phyloP scores from a whole-genome alignment of 2,888 invertebrate species.

The Emesis russula region DNA sequence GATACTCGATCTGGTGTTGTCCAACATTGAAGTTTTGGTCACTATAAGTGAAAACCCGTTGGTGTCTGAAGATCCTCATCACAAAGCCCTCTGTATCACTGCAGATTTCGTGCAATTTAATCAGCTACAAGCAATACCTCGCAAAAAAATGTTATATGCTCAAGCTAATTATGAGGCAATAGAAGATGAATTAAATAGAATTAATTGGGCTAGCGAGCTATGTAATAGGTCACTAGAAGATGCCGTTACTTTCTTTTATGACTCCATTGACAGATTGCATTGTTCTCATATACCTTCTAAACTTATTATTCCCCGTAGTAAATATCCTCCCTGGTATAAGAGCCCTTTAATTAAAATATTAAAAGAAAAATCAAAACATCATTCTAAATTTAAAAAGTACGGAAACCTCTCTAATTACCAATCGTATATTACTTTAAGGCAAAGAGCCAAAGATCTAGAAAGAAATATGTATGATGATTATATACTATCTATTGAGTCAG shows the following conservation, averaged over 20 bases:
- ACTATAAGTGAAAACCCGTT: background rate
- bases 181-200: background rate
- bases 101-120: too few species aligned
- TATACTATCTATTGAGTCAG: background rate
- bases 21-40: background rate
- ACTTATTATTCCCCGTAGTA: background rate
- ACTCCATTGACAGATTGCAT: background rate
- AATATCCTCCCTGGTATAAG: conserved; percentile 24
- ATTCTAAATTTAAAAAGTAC: background rate
- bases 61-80: background rate
- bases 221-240: background rate
- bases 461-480: background rate
- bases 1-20: background rate
- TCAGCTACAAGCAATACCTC: too few species aligned
- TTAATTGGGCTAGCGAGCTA: background rate
- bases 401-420: background rate
- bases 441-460: background rate
- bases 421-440: background rate
- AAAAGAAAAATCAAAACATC: background rate
- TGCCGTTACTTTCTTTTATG: background rate
- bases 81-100: background rate
- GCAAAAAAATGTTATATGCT: too few species aligned
- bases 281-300: background rate
- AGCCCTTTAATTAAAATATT: background rate
- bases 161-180: background rate